Percentiles rank a stretch among this genome's conserved stretches.
Evolutionary conservation across 2,113 vertebrate species (phyloP).

Genomic region (Isichthys henryi): DNA sequence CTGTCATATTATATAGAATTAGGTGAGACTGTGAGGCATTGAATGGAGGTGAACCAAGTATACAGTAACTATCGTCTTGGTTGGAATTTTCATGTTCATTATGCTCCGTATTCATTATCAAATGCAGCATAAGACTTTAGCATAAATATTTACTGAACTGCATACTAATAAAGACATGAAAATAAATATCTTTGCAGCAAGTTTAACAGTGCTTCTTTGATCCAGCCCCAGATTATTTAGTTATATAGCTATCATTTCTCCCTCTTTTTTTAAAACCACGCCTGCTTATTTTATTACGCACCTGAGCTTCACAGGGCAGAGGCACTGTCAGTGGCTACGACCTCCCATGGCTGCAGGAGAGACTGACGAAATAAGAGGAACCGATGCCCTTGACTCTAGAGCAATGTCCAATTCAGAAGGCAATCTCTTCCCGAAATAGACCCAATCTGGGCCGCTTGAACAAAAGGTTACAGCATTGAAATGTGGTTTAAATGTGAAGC

Average conservation of each 20-base stretch:
- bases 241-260: not conserved
- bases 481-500: constrained; percentile 19
- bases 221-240: not conserved
- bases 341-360: not conserved
- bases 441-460: constrained; percentile 6
- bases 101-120: not conserved
- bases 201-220: not conserved
- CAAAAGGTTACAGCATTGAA: constrained; percentile 22
- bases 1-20: constrained; percentile 14
- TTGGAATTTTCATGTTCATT: not conserved
- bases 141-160: not conserved
- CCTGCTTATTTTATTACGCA: not conserved
- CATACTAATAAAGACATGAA: not conserved
- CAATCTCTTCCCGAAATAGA: constrained; percentile 14
- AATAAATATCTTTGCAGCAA: not conserved
- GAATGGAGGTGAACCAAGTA: not conserved
- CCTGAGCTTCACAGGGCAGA: not conserved
- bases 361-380: not conserved
- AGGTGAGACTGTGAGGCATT: not conserved
- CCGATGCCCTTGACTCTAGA: constrained; percentile 15
- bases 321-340: not conserved
- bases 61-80: not conserved
- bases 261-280: not conserved
- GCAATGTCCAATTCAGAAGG: constrained; percentile 23
- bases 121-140: not conserved